phyloP scores from a whole-genome alignment of 1,140 invertebrate species.

The Hylyphantes graminicola region DNA sequence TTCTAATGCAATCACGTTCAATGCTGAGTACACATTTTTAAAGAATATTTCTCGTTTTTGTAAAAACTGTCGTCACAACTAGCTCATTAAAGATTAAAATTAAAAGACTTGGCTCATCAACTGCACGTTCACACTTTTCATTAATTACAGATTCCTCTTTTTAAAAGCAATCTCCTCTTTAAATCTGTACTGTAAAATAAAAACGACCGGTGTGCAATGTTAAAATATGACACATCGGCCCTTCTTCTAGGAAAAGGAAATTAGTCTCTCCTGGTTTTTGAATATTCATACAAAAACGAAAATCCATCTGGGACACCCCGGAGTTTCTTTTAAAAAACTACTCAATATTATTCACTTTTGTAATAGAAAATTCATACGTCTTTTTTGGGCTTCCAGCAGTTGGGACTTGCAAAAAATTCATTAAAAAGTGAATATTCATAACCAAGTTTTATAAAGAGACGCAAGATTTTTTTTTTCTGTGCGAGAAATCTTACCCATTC shows the following conservation, averaged over 20 bases:
- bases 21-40: no score
- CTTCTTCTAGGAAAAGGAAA: no score
- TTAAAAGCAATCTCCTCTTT: constrained; percentile 34
- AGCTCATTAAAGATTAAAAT: constrained; percentile 35
- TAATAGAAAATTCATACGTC: constrained; percentile 18
- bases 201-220: no score
- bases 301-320: not conserved
- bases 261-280: constrained; percentile 20
- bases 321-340: not conserved
- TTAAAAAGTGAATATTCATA: constrained; percentile 59
- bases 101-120: constrained; percentile 31
- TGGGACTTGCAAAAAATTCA: constrained; percentile 41
- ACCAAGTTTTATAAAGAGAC: not conserved
- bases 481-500: constrained; percentile 23
- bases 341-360: constrained; percentile 9
- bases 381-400: constrained; percentile 3
- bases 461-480: constrained; percentile 2
- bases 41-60: no score
- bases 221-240: no score
- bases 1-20: no score
- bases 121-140: constrained; percentile 39
- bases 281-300: constrained; percentile 57
- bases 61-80: no score
- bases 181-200: not conserved
- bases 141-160: constrained; percentile 33